phyloP scores from a whole-genome alignment of 2,888 invertebrate species.

The Phytoseiulus persimilis region DNA sequence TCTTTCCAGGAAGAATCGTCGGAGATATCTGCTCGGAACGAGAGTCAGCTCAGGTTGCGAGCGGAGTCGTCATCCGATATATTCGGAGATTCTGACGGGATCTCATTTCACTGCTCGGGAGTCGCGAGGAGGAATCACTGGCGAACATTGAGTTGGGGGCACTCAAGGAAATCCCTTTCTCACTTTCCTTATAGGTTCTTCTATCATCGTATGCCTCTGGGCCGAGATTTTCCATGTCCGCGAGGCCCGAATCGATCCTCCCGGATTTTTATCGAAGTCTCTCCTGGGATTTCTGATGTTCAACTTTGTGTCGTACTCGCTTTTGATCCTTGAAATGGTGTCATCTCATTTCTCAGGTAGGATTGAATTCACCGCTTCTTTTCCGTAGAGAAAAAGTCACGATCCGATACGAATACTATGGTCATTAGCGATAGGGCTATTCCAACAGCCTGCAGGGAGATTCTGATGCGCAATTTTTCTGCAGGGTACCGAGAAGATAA shows the following conservation, averaged over 20 bases:
- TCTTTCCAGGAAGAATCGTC: neutral
- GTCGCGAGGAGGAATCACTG: no score
- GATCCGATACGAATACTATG: no score
- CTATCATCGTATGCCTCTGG: constrained; percentile 73
- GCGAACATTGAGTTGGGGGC: no score
- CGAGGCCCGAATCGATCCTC: constrained; percentile 75
- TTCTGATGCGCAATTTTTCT: constrained; percentile 20
- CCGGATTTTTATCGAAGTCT: constrained; percentile 81
- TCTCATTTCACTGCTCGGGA: no score
- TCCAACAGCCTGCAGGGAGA: no score
- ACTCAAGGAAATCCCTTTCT: no score
- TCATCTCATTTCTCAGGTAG: constrained; percentile 44
- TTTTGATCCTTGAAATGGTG: constrained; percentile 63
- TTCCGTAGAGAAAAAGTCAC: no score
- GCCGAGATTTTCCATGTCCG: constrained; percentile 63
- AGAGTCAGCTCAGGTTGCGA: no score
- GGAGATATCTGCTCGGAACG: no score
- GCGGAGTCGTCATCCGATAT: no score
- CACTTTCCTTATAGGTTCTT: constrained; percentile 58
- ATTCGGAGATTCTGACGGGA: no score
- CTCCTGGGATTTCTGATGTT: constrained; percentile 80
- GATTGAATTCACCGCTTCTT: neutral
- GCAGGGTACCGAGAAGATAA: constrained; percentile 19
- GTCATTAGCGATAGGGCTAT: no score
- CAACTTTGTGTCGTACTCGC: constrained; percentile 75